phyloP scores from a whole-genome alignment of 1,140 invertebrate genomes.

The Hycleus cichorii region DNA sequence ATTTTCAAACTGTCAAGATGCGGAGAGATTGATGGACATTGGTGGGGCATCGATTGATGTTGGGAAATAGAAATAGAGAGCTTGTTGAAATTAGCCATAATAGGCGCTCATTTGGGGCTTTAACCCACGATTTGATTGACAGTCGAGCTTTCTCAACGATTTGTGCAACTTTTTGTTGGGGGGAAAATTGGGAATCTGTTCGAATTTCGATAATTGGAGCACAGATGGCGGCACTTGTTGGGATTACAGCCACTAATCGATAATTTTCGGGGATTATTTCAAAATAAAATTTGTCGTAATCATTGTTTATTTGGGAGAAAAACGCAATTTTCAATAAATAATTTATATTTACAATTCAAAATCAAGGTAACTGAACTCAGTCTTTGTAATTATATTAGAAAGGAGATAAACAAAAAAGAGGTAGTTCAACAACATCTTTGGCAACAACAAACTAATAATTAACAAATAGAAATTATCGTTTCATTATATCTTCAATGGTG shows the following conservation, averaged over 20 bases:
- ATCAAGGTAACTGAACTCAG: slow-evolving; percentile 18
- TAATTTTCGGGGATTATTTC: neutral
- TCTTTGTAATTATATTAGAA: slow-evolving; percentile 4
- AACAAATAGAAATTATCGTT: slow-evolving; percentile 47
- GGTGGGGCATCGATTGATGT: too few relatives aligned
- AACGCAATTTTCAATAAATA: neutral
- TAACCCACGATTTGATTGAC: neutral
- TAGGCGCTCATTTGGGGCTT: slow-evolving; percentile 20
- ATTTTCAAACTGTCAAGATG: slow-evolving; percentile 23
- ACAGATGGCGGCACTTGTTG: too few relatives aligned
- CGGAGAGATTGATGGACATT: slow-evolving; percentile 22
- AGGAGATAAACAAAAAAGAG: slow-evolving; percentile 8
- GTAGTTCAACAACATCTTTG: slow-evolving; percentile 22
- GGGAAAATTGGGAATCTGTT: too few relatives aligned
- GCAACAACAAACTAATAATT: slow-evolving; percentile 12
- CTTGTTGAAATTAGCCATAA: slow-evolving; percentile 15
- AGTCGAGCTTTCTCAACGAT: neutral
- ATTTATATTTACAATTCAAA: neutral
- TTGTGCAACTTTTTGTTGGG: too few relatives aligned
- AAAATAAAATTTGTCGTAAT: slow-evolving; percentile 1
- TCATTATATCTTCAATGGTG: slow-evolving; percentile 77
- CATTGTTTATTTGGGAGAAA: slow-evolving; percentile 5
- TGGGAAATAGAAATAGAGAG: too few relatives aligned
- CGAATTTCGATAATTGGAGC: too few relatives aligned
- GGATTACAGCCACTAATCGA: neutral